Percentiles rank a stretch among this genome's conserved stretches.
Evolutionary conservation across 30 jellyfish, hydroid and myxozoan genomes (phyloP).

Genomic region (Morbakka virulenta): DNA sequence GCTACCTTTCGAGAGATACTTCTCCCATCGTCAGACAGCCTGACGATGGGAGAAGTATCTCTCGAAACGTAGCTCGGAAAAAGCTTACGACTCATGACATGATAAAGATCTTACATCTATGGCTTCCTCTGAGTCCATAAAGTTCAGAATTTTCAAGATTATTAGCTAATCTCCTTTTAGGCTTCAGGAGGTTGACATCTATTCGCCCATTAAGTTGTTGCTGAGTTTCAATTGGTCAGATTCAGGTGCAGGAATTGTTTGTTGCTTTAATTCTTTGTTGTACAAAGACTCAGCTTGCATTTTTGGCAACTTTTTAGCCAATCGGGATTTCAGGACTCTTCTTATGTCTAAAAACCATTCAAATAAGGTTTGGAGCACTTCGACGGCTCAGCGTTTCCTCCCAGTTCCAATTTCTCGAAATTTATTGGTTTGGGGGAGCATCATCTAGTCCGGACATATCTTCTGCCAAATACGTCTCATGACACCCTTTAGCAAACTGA

Average conservation of each 20-base stretch:
- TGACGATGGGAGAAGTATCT: no score
- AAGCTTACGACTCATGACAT: no score
- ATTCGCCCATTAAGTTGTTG: constrained; percentile 17
- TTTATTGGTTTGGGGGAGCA: neutral
- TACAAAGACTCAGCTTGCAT: no score
- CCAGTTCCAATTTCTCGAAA: constrained; percentile 44
- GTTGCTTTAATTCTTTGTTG: neutral
- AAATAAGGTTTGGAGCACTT: neutral
- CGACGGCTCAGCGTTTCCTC: constrained; percentile 14
- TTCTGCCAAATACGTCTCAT: constrained; percentile 5
- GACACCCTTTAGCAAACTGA: constrained; percentile 15
- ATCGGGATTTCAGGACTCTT: neutral
- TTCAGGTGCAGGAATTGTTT: neutral
- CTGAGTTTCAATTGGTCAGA: neutral
- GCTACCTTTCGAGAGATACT: no score
- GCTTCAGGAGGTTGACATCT: constrained; percentile 29
- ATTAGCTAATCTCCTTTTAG: constrained; percentile 21
- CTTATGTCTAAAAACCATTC: neutral
- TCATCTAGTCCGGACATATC: no score
- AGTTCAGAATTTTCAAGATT: no score
- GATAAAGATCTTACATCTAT: no score
- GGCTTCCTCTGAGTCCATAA: no score
- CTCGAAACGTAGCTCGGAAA: no score
- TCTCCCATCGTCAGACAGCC: no score
- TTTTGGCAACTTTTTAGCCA: neutral